phyloP scores from a whole-genome alignment of 1,140 invertebrate species.

The Helicoverpa armigera region DNA sequence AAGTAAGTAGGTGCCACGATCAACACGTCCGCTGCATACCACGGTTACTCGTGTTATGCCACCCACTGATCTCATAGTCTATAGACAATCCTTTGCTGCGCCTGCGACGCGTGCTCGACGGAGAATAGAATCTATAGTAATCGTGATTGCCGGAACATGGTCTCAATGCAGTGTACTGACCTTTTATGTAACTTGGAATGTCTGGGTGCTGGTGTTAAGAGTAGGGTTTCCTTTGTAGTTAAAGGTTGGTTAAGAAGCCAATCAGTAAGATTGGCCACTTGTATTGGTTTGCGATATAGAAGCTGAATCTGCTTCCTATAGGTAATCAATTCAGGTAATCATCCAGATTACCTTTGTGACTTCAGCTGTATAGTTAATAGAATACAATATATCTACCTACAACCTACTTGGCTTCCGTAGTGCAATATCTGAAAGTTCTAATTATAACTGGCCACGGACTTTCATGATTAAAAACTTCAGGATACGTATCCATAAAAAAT shows the following conservation, averaged over 20 bases:
- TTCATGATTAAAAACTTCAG: no score
- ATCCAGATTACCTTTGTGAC: no score
- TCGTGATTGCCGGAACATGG: constrained; percentile 14
- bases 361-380: no score
- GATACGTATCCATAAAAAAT: neutral
- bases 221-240: neutral
- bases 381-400: no score
- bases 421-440: no score
- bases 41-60: constrained; percentile 16
- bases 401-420: no score
- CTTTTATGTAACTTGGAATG: constrained; percentile 21
- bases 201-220: neutral
- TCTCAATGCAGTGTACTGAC: constrained; percentile 12
- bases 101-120: constrained; percentile 1
- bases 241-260: no score
- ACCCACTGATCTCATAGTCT: constrained; percentile 22
- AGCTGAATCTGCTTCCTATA: no score
- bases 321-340: no score
- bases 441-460: no score
- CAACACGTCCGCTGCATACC: constrained; percentile 15
- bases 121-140: constrained; percentile 23
- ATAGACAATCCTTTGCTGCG: constrained; percentile 24
- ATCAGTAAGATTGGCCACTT: no score
- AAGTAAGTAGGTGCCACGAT: neutral
- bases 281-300: no score